Percentiles rank a stretch among this genome's conserved stretches.
phyloP scores from a whole-genome alignment of 2,888 invertebrate species.

The Heterodera filipjevi region DNA sequence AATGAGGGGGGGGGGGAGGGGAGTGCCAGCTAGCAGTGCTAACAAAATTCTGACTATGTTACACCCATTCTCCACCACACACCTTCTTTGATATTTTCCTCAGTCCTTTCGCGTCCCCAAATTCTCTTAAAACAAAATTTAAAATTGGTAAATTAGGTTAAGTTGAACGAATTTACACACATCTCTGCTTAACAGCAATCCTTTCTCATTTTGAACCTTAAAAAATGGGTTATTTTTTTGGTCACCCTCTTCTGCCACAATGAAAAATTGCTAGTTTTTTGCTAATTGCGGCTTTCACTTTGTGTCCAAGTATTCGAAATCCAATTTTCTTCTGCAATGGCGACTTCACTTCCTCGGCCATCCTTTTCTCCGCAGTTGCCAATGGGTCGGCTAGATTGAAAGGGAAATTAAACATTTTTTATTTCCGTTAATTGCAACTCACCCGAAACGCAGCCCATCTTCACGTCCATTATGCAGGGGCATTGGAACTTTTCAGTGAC shows the following conservation, averaged over 20 bases:
- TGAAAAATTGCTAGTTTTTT: too few species aligned
- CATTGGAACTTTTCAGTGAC: conserved; percentile 45
- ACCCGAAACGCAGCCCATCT: conserved; percentile 59
- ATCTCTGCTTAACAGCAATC: neutral
- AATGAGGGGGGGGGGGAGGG: neutral
- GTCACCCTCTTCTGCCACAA: too few species aligned
- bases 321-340: conserved; percentile 55
- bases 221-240: too few species aligned
- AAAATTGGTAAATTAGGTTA: neutral
- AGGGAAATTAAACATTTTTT: conserved; percentile 45
- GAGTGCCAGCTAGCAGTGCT: neutral
- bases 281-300: conserved; percentile 49
- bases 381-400: conserved; percentile 54
- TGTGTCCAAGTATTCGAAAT: conserved; percentile 61
- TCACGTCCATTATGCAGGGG: conserved; percentile 50
- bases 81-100: conserved; percentile 28
- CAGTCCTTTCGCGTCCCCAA: conserved; percentile 28
- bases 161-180: neutral
- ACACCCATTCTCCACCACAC: neutral
- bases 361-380: conserved; percentile 51
- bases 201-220: conserved; percentile 14
- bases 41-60: too few species aligned
- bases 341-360: conserved; percentile 52
- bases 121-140: neutral
- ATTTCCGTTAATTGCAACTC: conserved; percentile 39